These are phyloP conservation scores for Lepidochrysops patricia DNA, from an alignment of 2,888 invertebrate genomes.

Conservation along the genomic window DNA sequence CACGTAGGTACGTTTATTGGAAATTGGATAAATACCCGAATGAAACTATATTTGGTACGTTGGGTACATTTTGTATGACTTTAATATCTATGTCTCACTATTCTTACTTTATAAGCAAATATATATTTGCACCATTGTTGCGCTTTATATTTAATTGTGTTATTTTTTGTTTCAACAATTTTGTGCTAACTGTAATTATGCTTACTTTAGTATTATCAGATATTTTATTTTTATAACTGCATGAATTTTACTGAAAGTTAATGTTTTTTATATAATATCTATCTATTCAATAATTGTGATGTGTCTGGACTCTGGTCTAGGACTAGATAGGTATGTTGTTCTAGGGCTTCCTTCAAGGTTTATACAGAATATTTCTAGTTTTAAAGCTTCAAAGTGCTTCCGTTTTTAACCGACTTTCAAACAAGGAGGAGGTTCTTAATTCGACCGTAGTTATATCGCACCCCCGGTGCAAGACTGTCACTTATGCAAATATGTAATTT, in stretches of 20 bases:
- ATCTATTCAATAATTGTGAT: too few species aligned
- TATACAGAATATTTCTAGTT: too few species aligned
- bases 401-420: too few species aligned
- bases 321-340: too few species aligned
- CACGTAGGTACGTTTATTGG: constrained; percentile 10
- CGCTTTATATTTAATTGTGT: too few species aligned
- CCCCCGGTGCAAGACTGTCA: too few species aligned
- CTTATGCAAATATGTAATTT: too few species aligned
- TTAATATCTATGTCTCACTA: constrained; percentile 23
- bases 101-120: constrained; percentile 16
- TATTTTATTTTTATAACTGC: background rate
- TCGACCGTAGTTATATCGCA: too few species aligned
- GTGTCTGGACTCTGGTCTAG: too few species aligned
- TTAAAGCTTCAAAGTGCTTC: too few species aligned
- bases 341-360: too few species aligned
- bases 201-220: background rate
- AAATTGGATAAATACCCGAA: constrained; percentile 28
- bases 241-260: background rate
- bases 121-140: constrained; percentile 16
- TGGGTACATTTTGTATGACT: constrained; percentile 65
- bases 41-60: constrained; percentile 52
- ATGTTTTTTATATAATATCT: background rate
- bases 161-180: background rate
- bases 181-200: background rate
- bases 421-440: too few species aligned